Base-by-base conservation (phyloP, 2,113 vertebrate genomes). In the Lophura nycthemera region DNA sequence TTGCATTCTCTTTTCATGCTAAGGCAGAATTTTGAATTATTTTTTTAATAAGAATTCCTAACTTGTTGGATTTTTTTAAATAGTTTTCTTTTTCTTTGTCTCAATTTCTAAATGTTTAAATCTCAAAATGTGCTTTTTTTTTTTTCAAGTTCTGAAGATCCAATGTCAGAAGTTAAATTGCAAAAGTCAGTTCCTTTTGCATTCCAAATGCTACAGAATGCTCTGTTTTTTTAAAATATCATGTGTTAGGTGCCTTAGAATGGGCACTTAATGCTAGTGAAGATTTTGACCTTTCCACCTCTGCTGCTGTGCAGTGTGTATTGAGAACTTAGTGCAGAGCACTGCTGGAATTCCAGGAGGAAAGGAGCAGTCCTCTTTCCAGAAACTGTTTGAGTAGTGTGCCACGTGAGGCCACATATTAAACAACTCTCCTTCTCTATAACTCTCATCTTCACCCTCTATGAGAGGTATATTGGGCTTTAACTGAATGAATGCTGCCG, bases 381-480 rank as follows among this genome's bases (percentile, higher is more conserved):
- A 88, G 79, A 77, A 92, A 64, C 11, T 61, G 34, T 94, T 89
- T 92, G 76, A 88, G 63, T 38, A 80, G 42, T 43, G 43, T 78
- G 80, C 32, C 61, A 22, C 5, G 0, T 86, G 76, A 70, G 42
- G 76, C 43, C 86, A 92, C 73, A 52, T 86, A 86, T 86, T 94
- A 95, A 96, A 71, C 43, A 80, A 52, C 61, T 75, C 70, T 89
- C 43, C 38, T 71, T 92, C 88, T 93, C 77, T 47, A 4, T 75
- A 88, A 74, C 40, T 67, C 40, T 73, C 47, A 81, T 75, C 60
- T 91, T 91, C 67, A 22, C 91, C 65, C 89, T 89, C 72, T 60
- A 32, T 86, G 72, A 95, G 89, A 95, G 59, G 59, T 92, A 12
- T 85, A 82, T 66, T 59, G 84, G 73, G 87, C 71, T 91, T 89